Conservation (phyloP, 2,797 vertebrate genomes). For the Loriculus beryllinus region DNA sequence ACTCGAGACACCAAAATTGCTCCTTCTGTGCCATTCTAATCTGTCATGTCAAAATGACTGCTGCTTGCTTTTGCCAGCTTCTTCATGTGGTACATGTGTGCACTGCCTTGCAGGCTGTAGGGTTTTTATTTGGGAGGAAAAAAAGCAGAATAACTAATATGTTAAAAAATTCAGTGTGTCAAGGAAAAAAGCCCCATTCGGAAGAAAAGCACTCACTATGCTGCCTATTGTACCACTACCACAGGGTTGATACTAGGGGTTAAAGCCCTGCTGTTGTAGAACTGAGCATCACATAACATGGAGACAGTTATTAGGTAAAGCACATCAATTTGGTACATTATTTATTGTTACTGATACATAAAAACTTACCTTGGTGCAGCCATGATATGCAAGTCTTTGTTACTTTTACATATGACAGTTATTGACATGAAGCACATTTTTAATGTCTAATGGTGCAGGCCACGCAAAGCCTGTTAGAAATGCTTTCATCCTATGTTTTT, state of each 20-base stretch:
- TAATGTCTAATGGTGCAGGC: not conserved
- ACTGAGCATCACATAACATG: not conserved
- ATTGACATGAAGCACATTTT: not conserved
- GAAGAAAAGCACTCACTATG: not conserved
- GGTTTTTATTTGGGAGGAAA: not conserved
- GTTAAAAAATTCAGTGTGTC: not conserved
- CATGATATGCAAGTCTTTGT: not conserved
- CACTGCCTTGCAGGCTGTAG: not conserved
- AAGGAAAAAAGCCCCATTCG: not conserved
- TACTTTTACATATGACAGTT: not conserved
- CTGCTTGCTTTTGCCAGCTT: slow-evolving; percentile 1
- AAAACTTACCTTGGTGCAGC: not conserved
- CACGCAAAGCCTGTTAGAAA: not conserved
- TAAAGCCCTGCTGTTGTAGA: not conserved
- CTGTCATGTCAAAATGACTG: slow-evolving; percentile 29
- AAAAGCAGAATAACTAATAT: not conserved
- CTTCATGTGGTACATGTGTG: not conserved
- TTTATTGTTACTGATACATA: not conserved
- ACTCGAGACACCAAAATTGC: slow-evolving; percentile 42
- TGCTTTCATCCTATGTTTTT: not conserved
- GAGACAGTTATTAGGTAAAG: not conserved
- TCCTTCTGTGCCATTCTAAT: slow-evolving; percentile 46
- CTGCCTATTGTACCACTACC: not conserved
- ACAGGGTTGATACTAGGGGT: not conserved
- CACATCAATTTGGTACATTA: not conserved